Percentiles rank a stretch among this genome's conserved stretches.
Conservation (phyloP, 64 coral and sea anemone species). For the Montipora cactus region DNA sequence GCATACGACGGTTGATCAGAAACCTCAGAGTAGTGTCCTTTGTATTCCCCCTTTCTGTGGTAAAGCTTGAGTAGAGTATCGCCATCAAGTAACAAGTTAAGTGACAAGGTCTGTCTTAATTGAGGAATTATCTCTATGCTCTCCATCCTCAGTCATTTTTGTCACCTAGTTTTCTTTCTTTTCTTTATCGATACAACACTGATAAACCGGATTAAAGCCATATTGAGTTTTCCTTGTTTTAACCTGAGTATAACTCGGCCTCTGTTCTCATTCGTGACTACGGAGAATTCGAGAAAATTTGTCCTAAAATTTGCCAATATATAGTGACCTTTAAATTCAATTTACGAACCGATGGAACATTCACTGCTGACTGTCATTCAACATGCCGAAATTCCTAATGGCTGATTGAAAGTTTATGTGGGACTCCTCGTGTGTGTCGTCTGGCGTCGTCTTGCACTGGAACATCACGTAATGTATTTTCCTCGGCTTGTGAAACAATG, state of each 20-base stretch:
- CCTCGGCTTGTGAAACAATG: too few relatives aligned
- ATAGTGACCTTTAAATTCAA: too few relatives aligned
- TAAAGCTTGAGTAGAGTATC: not conserved
- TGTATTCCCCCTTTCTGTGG: not conserved
- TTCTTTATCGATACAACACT: not conserved
- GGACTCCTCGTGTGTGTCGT: not conserved
- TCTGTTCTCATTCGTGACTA: constrained; percentile 2
- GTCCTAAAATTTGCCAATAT: not conserved
- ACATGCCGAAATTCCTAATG: not conserved
- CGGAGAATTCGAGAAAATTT: constrained; percentile 11
- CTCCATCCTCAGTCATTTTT: too few relatives aligned
- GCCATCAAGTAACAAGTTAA: too few relatives aligned
- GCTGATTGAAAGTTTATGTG: not conserved
- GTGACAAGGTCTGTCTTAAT: too few relatives aligned
- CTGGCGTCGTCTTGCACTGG: not conserved
- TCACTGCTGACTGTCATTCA: not conserved
- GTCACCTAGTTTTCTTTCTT: not conserved
- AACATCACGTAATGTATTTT: not conserved
- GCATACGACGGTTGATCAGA: not conserved
- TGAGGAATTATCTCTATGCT: too few relatives aligned
- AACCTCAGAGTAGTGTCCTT: not conserved
- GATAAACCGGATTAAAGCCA: not conserved
- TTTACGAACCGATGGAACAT: too few relatives aligned
- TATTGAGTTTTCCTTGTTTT: too few relatives aligned
- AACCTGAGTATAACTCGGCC: not conserved